Percentiles rank a stretch among this genome's conserved stretches.
phyloP scores from a whole-genome alignment of 2,888 invertebrate species.

The Conus canariensis region DNA sequence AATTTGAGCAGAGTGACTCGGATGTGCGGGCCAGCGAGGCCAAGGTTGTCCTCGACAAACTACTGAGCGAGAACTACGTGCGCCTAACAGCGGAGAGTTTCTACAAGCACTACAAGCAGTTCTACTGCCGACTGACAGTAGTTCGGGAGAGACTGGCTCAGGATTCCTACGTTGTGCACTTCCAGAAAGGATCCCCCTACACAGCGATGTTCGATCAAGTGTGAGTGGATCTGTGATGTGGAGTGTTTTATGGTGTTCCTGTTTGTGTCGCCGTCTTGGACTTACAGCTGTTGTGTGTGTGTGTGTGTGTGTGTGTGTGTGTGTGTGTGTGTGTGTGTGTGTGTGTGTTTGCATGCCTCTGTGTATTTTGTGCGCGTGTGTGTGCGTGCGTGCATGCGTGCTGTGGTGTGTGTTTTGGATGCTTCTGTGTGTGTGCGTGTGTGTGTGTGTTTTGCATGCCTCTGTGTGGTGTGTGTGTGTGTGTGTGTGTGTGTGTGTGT shows the following conservation, averaged over 20 bases:
- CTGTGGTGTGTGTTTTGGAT: not conserved
- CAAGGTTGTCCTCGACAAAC: not conserved
- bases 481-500: too few relatives aligned
- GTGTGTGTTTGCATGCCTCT: not conserved
- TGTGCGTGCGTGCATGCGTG: conserved; percentile 4
- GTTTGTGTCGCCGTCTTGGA: not conserved
- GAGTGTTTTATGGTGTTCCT: not conserved
- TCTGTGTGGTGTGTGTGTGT: too few relatives aligned
- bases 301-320: not conserved
- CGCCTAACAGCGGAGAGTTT: not conserved
- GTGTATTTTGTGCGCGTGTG: conserved; percentile 7
- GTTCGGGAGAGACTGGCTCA: conserved; percentile 16
- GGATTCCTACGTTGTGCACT: not conserved
- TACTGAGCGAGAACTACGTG: not conserved
- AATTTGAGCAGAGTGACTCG: not conserved
- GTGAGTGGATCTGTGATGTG: not conserved
- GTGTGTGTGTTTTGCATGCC: not conserved
- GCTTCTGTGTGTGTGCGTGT: not conserved
- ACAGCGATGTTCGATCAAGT: not conserved
- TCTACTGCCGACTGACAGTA: not conserved
- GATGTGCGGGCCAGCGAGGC: not conserved
- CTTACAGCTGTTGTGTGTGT: not conserved
- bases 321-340: not conserved
- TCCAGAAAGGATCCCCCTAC: conserved; percentile 24
- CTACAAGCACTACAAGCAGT: not conserved